These are phyloP conservation scores for Orycteropus afer DNA, from an alignment of 2,113 vertebrate species.

Conservation along the genomic window DNA sequence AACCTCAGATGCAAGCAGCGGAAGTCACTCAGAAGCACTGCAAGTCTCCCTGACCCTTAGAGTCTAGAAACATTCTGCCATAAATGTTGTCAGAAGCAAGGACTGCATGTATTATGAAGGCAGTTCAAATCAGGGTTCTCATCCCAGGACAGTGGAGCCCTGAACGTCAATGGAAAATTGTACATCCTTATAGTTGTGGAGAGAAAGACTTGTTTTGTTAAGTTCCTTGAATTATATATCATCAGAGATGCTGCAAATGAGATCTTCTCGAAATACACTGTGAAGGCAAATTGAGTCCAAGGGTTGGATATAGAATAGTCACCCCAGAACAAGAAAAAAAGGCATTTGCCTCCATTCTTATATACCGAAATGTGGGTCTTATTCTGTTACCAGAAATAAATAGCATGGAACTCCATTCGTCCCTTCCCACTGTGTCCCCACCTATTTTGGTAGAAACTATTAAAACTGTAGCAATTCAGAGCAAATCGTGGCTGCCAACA, in stretches of 20 bases:
- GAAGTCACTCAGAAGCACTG: background rate
- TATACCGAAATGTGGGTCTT: constrained; percentile 50
- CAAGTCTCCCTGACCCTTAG: background rate
- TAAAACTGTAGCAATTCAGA: constrained; percentile 54
- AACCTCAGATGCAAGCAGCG: background rate
- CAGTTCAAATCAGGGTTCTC: constrained; percentile 42
- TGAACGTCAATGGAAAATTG: constrained; percentile 43
- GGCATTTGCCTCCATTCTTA: constrained; percentile 43
- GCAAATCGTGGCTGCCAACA: constrained; percentile 57
- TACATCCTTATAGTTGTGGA: background rate
- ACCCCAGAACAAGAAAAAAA: constrained; percentile 36
- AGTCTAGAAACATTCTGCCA: constrained; percentile 17
- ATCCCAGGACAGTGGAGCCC: constrained; percentile 35
- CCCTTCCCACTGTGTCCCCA: constrained; percentile 34
- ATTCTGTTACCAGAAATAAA: constrained; percentile 66
- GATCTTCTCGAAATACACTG: constrained; percentile 15
- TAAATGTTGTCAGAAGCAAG: background rate
- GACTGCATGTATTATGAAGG: constrained; percentile 50
- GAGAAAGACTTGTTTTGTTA: constrained; percentile 56
- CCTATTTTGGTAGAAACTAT: constrained; percentile 53
- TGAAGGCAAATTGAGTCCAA: background rate
- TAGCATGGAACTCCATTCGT: background rate
- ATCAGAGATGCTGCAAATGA: constrained; percentile 39
- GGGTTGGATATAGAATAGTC: background rate
- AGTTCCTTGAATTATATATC: constrained; percentile 22